Conservation (phyloP, 2,797 vertebrate species). For the Myotis myotis region DNA sequence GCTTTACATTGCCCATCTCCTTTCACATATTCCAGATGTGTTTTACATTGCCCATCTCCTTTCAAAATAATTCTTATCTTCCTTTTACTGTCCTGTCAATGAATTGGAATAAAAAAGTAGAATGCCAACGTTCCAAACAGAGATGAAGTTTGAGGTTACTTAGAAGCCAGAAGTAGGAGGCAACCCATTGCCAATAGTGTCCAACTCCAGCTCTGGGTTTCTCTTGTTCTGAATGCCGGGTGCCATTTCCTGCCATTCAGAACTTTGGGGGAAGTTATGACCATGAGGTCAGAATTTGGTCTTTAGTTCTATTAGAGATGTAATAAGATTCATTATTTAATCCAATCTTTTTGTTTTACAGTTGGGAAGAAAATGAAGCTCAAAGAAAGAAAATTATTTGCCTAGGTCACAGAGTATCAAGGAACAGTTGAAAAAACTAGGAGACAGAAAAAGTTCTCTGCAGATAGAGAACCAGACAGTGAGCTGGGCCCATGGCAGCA, state of each 20-base stretch:
- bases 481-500: neutral
- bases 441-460: neutral
- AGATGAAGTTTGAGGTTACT: too few species aligned
- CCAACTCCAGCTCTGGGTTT: neutral
- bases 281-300: neutral
- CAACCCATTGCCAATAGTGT: neutral
- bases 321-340: neutral
- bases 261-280: neutral
- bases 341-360: neutral
- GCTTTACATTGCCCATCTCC: neutral
- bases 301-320: neutral
- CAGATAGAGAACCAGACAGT: neutral
- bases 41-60: neutral
- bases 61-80: neutral
- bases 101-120: neutral
- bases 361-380: neutral
- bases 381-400: neutral
- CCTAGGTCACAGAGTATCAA: neutral
- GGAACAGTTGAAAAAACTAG: neutral
- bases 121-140: neutral
- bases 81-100: slow-evolving; percentile 28
- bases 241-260: neutral
- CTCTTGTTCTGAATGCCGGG: neutral
- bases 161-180: too few species aligned
- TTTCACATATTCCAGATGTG: slow-evolving; percentile 16